phyloP scores from a whole-genome alignment of 1,140 invertebrate species.

The Mizuhopecten yessoensis region DNA sequence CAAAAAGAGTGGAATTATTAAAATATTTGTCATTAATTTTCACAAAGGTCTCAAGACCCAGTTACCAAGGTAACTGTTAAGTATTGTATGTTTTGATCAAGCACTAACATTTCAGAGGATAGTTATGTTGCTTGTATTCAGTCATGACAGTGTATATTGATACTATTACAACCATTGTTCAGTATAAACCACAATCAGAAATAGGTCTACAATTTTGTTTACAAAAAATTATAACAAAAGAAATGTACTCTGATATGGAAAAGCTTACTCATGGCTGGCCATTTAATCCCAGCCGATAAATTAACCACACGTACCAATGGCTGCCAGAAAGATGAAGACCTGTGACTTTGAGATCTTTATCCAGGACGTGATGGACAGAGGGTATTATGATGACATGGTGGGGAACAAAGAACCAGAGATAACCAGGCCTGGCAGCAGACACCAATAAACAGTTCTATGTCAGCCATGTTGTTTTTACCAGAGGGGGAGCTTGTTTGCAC shows the following conservation, averaged over 20 bases:
- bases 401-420: neutral
- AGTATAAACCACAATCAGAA: neutral
- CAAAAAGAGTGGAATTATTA: neutral
- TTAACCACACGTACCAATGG: neutral
- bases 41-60: neutral
- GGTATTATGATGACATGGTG: slow-evolving; percentile 14
- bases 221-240: slow-evolving; percentile 22
- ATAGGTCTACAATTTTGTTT: neutral
- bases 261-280: neutral
- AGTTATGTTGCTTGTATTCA: neutral
- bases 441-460: neutral
- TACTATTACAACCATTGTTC: neutral
- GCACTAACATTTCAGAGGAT: neutral
- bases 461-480: slow-evolving; percentile 38
- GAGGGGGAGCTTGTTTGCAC: neutral
- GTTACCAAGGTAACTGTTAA: neutral
- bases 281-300: slow-evolving; percentile 11
- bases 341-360: slow-evolving; percentile 33
- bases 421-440: neutral
- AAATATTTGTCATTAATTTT: slow-evolving; percentile 4
- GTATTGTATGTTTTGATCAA: neutral
- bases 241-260: neutral
- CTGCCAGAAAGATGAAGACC: slow-evolving; percentile 24
- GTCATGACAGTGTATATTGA: neutral
- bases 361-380: neutral